Base-by-base conservation (phyloP, 2,888 invertebrate species). In the Leucoma salicis region DNA sequence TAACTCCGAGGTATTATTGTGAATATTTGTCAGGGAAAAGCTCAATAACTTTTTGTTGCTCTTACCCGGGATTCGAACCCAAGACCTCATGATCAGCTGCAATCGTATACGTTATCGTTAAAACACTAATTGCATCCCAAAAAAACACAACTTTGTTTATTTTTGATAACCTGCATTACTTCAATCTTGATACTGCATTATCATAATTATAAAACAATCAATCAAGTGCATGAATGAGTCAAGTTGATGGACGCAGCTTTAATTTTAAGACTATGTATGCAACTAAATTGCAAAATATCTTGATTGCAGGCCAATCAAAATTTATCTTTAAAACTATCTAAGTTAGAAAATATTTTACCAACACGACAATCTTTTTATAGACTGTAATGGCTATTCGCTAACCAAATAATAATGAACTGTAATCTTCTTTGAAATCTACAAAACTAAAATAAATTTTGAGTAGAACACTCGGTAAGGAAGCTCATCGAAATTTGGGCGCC, bases 121-220 rank as follows among this genome's bases (percentile, higher is more conserved):
- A n/a, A n/a, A n/a, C n/a, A n/a, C n/a, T n/a, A n/a, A n/a, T n/a
- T n/a, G n/a, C n/a, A 21, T 8, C 21, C 48, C 57, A 62, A 68
- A 66, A 70, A 70, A 75, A 74, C 70, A 66, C 69, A 62, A n/a
- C 73, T 76, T 74, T 60, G 57, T 64, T 66, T 70, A 59, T 70
- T 70, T 46, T 66, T 46, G 48, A 62, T 67, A 72, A 73, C 76
- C 74, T 64, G 73, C 72, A 75, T 71, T 49, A 37, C 49, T 28
- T 52, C 77, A 80, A 51, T 82, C 82, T 81, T 79, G 76, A 77
- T 82, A 75, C 74, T 75, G 74, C 76, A 79, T 76, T 76, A 79
- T 82, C 79, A 82, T 70, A 63, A 58, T 82, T 80, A 82, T 70
- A 63, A 58, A 49, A 60, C 60, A 70, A 72, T 78, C 79, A 75